Evolutionary conservation across 2,888 invertebrate genomes (phyloP), one percentile per base, ranked within the genome.

Genomic region (Spialia ferax): DNA sequence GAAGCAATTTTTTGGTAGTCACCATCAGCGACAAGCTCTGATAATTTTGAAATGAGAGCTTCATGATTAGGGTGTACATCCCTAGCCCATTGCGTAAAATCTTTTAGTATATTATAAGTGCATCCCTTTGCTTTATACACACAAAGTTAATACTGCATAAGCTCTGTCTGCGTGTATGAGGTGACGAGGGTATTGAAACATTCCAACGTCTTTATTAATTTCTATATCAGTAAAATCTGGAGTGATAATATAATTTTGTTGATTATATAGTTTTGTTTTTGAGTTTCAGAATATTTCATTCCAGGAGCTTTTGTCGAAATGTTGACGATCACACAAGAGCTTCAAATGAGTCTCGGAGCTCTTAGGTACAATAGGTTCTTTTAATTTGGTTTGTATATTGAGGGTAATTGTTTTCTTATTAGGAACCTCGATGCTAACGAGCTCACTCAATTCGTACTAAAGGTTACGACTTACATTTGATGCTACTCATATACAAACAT

Each of bases 211-310:
- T 23, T 50, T 50, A 62, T 50, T 50, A 23, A 50, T 13, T 45
- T 54, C 26, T 38, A 56, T 38, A 45, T 63, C 56, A 48, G 32
- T 54, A 52, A 50, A 35, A 23, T 32, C 32, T 2, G 54, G 32
- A 11, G 29, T 7, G 18, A n/a, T n/a, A n/a, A n/a, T n/a, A n/a
- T n/a, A n/a, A n/a, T n/a, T n/a, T n/a, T n/a, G n/a, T n/a, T 61
- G n/a, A 45, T 54, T 45, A 20, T 32, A 59, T 2, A 22, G n/a
- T n/a, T n/a, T n/a, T n/a, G 6, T 10, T 63, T 56, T 29, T 54
- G 26, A 4, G 55, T 63, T 13, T 63, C 63, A 23, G 42, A 38
- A 23, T 59, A 59, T 42, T 4, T 59, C 59, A 42, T 38, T n/a
- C 59, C 45, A 59, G 11, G 20, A 8, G 22, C 15, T 42, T 15